Evolutionary conservation across 2,888 invertebrate genomes (phyloP), one percentile per base, ranked within the genome.

Genomic region (Hirtodrosophila trivittata): DNA sequence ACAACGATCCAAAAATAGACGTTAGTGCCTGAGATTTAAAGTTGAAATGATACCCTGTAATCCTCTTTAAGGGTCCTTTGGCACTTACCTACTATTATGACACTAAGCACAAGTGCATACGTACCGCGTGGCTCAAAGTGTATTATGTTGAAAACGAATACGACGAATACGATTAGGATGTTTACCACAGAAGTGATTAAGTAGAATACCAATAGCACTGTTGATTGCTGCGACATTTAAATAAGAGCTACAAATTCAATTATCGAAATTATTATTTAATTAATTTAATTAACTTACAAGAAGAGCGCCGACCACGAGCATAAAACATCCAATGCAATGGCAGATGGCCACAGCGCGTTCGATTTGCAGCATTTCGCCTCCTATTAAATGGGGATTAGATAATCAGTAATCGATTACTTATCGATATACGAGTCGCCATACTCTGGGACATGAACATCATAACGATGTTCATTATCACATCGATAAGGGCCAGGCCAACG

Each of bases 341-440:
- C 85, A 86, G 21, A 86, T 70, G 14, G 63, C 42, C 39, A 81
- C 70, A n/a, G 81, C 87, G 5, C 38, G 55, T 33, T 81, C 85
- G 3, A 42, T n/a, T 1, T 37, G 63, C 9, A 10, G 9, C 4
- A 33, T 9, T 0, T 18, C 6, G 0, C 6, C 9, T 1, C 7
- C 64, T 81, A 39, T 3, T 18, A 16, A 1, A 10, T 5, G 6
- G 2, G 6, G n/a, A 5, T 6, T 35, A 14, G 30, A 4, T 9
- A 7, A n/a, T 3, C 7, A 7, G 13, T 3, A 26, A 18, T 43
- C n/a, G 9, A 26, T 25, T 25, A 1, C 7, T 8, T 21, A 3
- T 12, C 9, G 6, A 9, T 13, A n/a, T n/a, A n/a, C n/a, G n/a
- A n/a, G n/a, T n/a, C n/a, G n/a, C n/a, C n/a, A n/a, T n/a, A n/a